Conservation (phyloP, 2,888 invertebrate species). For the Nebria brevicollis region DNA sequence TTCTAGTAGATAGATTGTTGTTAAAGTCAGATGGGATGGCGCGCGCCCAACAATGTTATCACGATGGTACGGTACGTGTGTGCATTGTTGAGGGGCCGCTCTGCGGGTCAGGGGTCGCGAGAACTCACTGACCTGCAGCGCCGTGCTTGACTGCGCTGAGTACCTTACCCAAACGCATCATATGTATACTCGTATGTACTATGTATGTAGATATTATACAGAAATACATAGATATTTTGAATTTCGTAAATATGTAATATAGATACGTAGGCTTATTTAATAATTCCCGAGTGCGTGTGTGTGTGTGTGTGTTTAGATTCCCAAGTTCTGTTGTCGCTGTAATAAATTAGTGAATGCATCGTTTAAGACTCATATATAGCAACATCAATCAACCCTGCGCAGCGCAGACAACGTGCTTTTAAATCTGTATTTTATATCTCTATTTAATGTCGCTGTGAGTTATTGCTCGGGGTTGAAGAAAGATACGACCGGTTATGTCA, state of each 20-base stretch:
- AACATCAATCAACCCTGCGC: constrained; percentile 35
- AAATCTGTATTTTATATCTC: constrained; percentile 45
- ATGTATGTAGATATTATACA: no score
- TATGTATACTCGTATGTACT: background rate
- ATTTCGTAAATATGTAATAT: no score
- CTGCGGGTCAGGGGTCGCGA: constrained; percentile 59
- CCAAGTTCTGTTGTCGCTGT: background rate
- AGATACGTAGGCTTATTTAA: no score
- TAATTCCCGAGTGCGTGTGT: no score
- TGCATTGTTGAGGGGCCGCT: constrained; percentile 33
- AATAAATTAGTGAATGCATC: constrained; percentile 3
- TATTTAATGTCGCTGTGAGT: constrained; percentile 44
- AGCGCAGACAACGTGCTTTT: constrained; percentile 35
- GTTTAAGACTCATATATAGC: constrained; percentile 35
- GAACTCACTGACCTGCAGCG: constrained; percentile 61
- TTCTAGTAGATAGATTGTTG: background rate
- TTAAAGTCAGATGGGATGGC: constrained; percentile 9
- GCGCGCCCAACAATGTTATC: constrained; percentile 38
- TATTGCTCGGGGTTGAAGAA: constrained; percentile 20
- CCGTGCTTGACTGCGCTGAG: constrained; percentile 53
- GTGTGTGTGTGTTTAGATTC: background rate
- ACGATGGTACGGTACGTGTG: constrained; percentile 25
- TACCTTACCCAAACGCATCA: constrained; percentile 13
- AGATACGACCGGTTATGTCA: background rate
- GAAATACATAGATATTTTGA: no score